Base-by-base conservation (phyloP, 2,113 vertebrate species). In the Pterocles orientalis region DNA sequence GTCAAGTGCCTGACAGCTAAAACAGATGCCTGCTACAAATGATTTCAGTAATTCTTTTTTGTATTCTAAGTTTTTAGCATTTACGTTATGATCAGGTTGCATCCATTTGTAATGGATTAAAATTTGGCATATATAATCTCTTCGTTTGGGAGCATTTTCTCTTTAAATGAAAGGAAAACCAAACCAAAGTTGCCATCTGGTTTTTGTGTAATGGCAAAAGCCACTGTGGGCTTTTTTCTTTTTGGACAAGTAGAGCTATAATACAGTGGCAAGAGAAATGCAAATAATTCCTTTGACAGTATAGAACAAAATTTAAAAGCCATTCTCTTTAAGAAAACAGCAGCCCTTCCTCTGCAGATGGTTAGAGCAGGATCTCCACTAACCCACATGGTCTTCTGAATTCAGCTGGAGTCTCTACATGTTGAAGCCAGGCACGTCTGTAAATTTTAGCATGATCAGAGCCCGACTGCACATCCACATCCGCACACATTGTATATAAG, bases 21-120 rank as follows among this genome's bases (percentile, higher is more conserved):
- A 96, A 91, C 86, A 96, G 91, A 97, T 90, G 88, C 57, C 31
- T 95, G 58, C 57, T 90, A 34, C 86, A 92, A 85, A 66, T 85
- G 80, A 92, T 88, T 96, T 86, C 84, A 95, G 31, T 84, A 82
- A 65, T 92, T 93, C 73, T 78, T 64, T 84, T 84, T 69, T 61
- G 16, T 82, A 50, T 68, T 64, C 33, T 91, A 57, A 66, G 34
- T 91, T 95, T 80, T 90, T 86, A 92, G 39, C 43, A 79, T 94
- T 83, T 90, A 36, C 61, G 11, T 86, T 88, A 57, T 86, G 64
- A 83, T 61, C 1, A 4, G 4, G 18, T 73, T 93, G 61, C 69
- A 90, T 80, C 14, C 25, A 21, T 77, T 95, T 93, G 65, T 60
- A 80, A 16, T 77, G 54, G 45, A 80, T 86, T 76, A 71, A 89